Evolutionary conservation across 2,888 invertebrate species (phyloP).

Genomic region (Dioctria linearis): DNA sequence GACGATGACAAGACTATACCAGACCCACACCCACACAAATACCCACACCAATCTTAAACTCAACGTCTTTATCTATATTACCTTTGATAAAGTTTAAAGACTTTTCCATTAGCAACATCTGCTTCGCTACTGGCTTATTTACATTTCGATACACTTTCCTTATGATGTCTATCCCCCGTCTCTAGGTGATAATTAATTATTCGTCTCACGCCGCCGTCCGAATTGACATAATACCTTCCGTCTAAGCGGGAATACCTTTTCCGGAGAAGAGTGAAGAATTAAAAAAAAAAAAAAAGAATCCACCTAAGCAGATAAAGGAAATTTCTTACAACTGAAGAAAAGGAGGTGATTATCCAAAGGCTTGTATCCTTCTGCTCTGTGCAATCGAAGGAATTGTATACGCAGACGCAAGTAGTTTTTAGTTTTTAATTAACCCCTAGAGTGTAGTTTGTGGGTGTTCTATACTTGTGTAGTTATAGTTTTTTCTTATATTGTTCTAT

Average conservation of each 20-base stretch:
- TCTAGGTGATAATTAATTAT: constrained; percentile 5
- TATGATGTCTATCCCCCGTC: neutral
- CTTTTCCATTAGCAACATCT: neutral
- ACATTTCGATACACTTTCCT: constrained; percentile 1
- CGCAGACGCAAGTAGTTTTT: neutral
- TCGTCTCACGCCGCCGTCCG: neutral
- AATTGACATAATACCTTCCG: neutral
- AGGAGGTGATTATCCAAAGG: neutral
- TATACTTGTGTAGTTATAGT: neutral
- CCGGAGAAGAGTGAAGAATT: neutral
- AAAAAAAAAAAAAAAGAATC: too few relatives aligned
- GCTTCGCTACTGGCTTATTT: neutral
- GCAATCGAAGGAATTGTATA: neutral
- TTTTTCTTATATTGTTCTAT: neutral
- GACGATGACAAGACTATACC: neutral
- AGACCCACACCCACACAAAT: neutral
- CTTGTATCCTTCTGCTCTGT: neutral
- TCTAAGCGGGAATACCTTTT: neutral
- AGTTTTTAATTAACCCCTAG: neutral
- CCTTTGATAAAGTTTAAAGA: neutral
- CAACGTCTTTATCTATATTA: constrained; percentile 17
- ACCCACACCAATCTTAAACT: neutral
- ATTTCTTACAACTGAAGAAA: neutral
- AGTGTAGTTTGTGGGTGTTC: too few relatives aligned
- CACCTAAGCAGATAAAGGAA: neutral